Conservation (phyloP, 2,797 vertebrate species). For the Synanceia verrucosa region DNA sequence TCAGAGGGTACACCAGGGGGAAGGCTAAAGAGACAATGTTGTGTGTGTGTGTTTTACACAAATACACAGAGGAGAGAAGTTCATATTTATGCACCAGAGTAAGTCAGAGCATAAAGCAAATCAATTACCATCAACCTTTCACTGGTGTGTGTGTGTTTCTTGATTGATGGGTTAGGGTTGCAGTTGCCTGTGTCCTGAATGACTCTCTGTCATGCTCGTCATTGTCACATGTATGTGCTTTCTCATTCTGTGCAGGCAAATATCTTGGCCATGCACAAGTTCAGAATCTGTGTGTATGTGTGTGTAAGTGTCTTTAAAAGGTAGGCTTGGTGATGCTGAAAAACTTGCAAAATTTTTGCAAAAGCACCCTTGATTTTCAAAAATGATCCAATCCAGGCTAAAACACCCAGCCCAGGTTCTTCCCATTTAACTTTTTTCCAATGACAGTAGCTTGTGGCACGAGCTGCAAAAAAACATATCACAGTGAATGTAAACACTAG, state of each 20-base stretch:
- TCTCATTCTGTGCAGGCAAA: background rate
- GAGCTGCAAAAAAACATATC: too few relatives aligned
- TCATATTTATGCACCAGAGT: slow-evolving; percentile 39
- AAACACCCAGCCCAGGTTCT: too few relatives aligned
- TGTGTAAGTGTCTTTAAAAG: background rate
- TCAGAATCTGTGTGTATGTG: background rate
- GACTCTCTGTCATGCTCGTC: background rate
- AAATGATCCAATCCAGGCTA: too few relatives aligned
- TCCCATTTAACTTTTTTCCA: too few relatives aligned
- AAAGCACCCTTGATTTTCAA: too few relatives aligned
- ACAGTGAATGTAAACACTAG: too few relatives aligned
- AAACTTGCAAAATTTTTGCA: too few relatives aligned
- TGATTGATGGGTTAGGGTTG: too few relatives aligned
- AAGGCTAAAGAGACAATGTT: background rate
- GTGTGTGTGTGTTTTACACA: background rate
- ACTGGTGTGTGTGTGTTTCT: slow-evolving; percentile 1
- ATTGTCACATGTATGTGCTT: background rate
- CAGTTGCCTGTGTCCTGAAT: background rate
- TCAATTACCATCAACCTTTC: slow-evolving; percentile 33
- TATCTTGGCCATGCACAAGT: background rate
- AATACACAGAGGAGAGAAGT: background rate
- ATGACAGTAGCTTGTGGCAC: too few relatives aligned
- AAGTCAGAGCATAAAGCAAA: slow-evolving; percentile 37
- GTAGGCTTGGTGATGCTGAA: too few relatives aligned
- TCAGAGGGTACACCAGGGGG: slow-evolving; percentile 1